Base-by-base conservation (phyloP, 2,113 vertebrate species). In the Aspiorhynchus laticeps region DNA sequence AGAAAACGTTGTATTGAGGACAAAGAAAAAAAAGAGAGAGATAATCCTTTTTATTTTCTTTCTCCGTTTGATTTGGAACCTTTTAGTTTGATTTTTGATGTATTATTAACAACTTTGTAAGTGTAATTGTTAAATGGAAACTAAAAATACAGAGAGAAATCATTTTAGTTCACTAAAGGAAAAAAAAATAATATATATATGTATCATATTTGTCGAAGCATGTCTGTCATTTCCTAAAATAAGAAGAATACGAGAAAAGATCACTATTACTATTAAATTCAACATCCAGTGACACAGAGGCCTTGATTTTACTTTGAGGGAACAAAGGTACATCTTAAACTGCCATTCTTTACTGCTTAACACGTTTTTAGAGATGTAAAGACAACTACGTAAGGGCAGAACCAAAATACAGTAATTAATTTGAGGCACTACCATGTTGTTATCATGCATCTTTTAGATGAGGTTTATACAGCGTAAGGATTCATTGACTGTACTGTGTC, bases 161-260 rank as follows among this genome's bases (percentile, higher is more conserved):
- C 75, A 86, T 94, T 93, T 93, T 90, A 93, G 91, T 88, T 92
- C 92, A 91, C 92, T 92, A 87, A 93, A 91, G 91, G 83, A 88
- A 61, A n/a, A n/a, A n/a, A n/a, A n/a, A n/a, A n/a, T n/a, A 87
- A 93, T 92, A 93, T 9, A 43, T 9, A 88, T 91, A 95, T 95
- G 93, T 95, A 95, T 93, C 93, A 95, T 96, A 95, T 94, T 94
- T 95, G 94, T 95, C 94, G 90, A 93, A 97, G 97, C 97, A 98
- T 98, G 97, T 98, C 96, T 96, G 96, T 98, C 96, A 96, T 95
- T 96, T 95, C 95, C 96, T 94, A 91, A 94, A 48, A 53, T n/a
- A 92, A 91, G 90, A 96, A 28, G 95, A 90, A 91, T 95, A 94
- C 93, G 92, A 94, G 93, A 94, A 86, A 88, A 92, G 82, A 87